These are phyloP conservation scores for Campylomormyrus tamandua DNA, from an alignment of 2,113 vertebrate species.

Conservation along the genomic window DNA sequence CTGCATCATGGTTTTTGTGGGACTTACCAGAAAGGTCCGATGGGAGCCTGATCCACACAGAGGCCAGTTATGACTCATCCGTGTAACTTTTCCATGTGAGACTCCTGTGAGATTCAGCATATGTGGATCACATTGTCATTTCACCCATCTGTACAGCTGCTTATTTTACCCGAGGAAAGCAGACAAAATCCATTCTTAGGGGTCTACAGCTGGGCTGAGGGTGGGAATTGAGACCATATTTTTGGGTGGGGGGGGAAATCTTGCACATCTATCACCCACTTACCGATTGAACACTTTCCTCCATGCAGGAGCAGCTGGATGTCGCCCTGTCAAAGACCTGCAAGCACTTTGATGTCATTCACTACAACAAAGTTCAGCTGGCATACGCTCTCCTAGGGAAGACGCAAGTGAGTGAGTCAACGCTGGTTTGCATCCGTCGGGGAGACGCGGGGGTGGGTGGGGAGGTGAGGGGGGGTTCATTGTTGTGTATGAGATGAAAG, in stretches of 20 bases:
- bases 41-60: background rate
- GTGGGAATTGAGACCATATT: background rate
- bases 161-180: background rate
- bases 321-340: conserved; percentile 96
- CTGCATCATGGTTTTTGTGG: background rate
- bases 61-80: background rate
- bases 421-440: background rate
- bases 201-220: background rate
- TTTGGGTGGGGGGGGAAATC: background rate
- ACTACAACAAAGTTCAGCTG: conserved; percentile 95
- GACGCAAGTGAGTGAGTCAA: conserved; percentile 79
- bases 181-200: background rate
- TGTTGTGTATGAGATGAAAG: background rate
- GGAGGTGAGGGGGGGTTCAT: background rate
- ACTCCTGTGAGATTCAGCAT: background rate
- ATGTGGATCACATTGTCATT: background rate
- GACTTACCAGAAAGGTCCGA: background rate
- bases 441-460: background rate
- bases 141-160: background rate
- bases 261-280: background rate
- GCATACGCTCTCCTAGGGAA: conserved; percentile 93
- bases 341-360: conserved; percentile 89
- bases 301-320: conserved; percentile 85
- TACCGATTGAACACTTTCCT: background rate
- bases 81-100: background rate